phyloP scores from a whole-genome alignment of 1,140 invertebrate genomes.

The Pachyrhynchus sulphureomaculatus region DNA sequence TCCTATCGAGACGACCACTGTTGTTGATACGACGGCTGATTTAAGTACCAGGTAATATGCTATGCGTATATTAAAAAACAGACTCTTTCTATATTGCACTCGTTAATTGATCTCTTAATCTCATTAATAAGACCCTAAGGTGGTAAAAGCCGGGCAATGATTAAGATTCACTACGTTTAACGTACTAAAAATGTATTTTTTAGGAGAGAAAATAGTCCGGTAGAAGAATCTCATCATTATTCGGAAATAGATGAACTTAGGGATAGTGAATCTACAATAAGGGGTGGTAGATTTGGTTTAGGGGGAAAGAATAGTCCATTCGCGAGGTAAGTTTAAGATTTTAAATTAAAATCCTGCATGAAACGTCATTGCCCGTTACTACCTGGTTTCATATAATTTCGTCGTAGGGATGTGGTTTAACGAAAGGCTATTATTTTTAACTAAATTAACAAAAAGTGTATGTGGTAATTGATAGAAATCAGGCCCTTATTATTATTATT shows the following conservation, averaged over 20 bases:
- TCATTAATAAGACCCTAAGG: no score
- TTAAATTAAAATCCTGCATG: background rate
- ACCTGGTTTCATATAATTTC: background rate
- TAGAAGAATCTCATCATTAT: conserved; percentile 18
- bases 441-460: no score
- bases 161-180: no score
- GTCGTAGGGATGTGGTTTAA: background rate
- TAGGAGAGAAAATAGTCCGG: conserved; percentile 19
- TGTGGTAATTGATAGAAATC: no score
- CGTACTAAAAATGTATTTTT: no score
- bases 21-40: conserved; percentile 11
- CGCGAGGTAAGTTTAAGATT: conserved; percentile 12
- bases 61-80: no score
- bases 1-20: conserved; percentile 13
- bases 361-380: background rate
- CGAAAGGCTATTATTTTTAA: no score
- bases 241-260: conserved; percentile 23
- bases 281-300: conserved; percentile 19
- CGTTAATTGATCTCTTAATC: no score
- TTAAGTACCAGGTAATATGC: conserved; percentile 11
- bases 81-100: no score
- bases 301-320: conserved; percentile 15
- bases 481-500: no score
- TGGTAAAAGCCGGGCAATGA: no score
- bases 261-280: conserved; percentile 20